These are phyloP conservation scores for Callosobruchus maculatus DNA, from an alignment of 2,888 invertebrate species.

Conservation along the genomic window DNA sequence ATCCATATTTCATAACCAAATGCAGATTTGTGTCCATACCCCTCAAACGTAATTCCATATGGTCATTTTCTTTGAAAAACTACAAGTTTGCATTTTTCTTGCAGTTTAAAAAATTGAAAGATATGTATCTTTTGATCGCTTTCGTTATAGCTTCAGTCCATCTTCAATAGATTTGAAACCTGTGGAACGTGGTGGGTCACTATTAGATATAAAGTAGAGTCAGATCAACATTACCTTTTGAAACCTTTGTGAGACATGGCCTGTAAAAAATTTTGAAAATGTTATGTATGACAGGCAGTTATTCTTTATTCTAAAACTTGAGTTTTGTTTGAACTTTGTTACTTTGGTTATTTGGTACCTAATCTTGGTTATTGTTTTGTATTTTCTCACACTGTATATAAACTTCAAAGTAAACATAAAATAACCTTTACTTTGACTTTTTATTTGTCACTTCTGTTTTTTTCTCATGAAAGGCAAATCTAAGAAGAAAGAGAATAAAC, in stretches of 20 bases:
- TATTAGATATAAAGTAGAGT: not conserved
- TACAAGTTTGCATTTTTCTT: too few species aligned
- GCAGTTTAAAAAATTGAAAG: not conserved
- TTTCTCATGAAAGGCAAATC: not conserved
- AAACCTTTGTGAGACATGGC: not conserved
- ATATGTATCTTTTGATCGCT: not conserved
- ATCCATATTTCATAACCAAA: too few species aligned
- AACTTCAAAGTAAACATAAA: not conserved
- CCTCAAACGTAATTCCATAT: too few species aligned
- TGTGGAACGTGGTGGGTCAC: not conserved
- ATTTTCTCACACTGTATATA: not conserved
- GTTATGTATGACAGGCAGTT: not conserved
- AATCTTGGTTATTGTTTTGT: not conserved
- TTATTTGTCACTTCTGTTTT: not conserved
- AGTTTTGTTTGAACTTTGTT: not conserved
- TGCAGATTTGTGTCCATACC: too few species aligned
- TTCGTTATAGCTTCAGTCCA: not conserved
- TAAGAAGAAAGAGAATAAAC: not conserved
- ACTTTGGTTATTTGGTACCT: not conserved
- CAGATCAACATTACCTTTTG: not conserved
- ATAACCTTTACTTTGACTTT: not conserved
- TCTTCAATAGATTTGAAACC: not conserved
- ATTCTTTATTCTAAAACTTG: not conserved
- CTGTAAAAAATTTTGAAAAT: not conserved
- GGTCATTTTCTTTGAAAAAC: too few species aligned